Conservation (phyloP, 2,113 vertebrate species). For the Melanotaenia duboulayi region DNA sequence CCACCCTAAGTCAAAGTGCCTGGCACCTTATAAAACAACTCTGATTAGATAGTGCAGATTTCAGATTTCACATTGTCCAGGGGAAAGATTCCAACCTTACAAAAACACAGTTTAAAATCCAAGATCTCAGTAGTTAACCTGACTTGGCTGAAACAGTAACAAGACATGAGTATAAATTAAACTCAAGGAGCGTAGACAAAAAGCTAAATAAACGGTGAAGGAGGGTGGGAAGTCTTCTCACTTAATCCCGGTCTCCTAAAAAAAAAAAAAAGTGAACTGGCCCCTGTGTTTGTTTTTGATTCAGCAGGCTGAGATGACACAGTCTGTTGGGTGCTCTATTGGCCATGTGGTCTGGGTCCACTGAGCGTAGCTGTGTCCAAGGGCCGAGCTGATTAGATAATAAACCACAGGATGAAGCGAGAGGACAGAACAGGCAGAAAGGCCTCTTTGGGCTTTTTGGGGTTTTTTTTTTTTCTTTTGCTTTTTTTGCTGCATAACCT, state of each 20-base stretch:
- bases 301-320: constrained; percentile 82
- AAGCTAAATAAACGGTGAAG: constrained; percentile 58
- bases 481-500: constrained; percentile 27
- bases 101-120: constrained; percentile 3
- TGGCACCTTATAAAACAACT: constrained; percentile 14
- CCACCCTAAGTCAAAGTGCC: constrained; percentile 29
- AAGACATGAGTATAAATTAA: constrained; percentile 52
- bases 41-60: neutral
- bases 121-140: neutral
- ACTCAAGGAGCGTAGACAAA: constrained; percentile 45
- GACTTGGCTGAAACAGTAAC: constrained; percentile 14
- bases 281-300: constrained; percentile 83
- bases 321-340: constrained; percentile 85
- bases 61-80: constrained; percentile 2
- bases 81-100: neutral
- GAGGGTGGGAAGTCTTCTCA: constrained; percentile 53
- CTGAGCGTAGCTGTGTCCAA: constrained; percentile 77
- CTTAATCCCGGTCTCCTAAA: constrained; percentile 51
- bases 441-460: neutral
- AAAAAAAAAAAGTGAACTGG: constrained; percentile 62
- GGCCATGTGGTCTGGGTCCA: constrained; percentile 83
- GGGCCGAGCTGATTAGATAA: constrained; percentile 78
- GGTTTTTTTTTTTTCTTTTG: constrained; percentile 16
- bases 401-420: constrained; percentile 69
- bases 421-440: constrained; percentile 25